Conservation (phyloP, 2,113 vertebrate species). For the Ageneiosus marmoratus region DNA sequence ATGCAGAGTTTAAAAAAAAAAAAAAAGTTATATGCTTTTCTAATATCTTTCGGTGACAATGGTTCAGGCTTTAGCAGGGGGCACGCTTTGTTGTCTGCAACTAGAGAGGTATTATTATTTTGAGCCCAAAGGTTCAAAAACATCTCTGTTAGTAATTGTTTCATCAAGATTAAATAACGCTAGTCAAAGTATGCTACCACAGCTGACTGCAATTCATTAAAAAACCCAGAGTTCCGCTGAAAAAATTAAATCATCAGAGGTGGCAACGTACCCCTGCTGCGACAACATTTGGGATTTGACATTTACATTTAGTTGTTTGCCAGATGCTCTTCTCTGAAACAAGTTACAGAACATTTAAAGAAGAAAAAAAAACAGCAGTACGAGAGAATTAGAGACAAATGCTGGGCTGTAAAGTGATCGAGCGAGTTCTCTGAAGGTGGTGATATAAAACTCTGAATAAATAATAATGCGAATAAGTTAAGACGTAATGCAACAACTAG, state of each 20-base stretch:
- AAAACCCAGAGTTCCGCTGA: conserved; percentile 10
- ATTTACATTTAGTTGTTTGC: conserved; percentile 15
- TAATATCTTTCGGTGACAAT: not conserved
- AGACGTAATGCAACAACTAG: not conserved
- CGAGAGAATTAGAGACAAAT: not conserved
- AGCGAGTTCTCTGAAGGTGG: not conserved
- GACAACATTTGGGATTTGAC: conserved; percentile 23
- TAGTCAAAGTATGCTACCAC: conserved; percentile 1
- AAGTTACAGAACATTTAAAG: not conserved
- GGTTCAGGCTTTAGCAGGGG: conserved; percentile 4
- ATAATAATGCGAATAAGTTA: not conserved
- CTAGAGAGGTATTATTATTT: not conserved
- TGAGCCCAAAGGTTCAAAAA: not conserved
- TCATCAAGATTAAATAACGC: not conserved
- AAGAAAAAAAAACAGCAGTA: not conserved
- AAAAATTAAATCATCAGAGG: not conserved
- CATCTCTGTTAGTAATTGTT: conserved; percentile 19
- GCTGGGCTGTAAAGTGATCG: not conserved
- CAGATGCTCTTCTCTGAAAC: conserved; percentile 3
- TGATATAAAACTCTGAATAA: not conserved
- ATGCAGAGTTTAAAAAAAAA: not conserved
- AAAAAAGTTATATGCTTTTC: not conserved
- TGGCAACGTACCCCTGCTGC: conserved; percentile 5
- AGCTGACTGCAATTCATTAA: conserved; percentile 25
- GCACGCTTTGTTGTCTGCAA: not conserved